These are phyloP conservation scores for Chlamydotis undulata DNA, from an alignment of 2,113 vertebrate genomes.

Conservation along the genomic window DNA sequence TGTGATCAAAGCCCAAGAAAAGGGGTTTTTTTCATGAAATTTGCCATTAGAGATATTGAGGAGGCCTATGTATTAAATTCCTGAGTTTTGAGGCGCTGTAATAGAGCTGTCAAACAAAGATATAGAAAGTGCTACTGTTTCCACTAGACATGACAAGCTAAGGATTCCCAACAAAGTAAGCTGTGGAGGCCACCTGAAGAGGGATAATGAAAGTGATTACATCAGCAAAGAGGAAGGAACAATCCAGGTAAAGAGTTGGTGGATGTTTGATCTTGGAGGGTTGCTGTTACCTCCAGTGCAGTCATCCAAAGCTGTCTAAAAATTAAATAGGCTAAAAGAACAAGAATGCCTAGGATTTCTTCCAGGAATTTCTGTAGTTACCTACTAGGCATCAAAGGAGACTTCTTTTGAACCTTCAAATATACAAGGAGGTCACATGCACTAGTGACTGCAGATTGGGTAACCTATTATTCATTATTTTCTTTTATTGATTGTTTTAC, in stretches of 20 bases:
- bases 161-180: slow-evolving; percentile 68
- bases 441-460: slow-evolving; percentile 36
- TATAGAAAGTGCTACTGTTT: slow-evolving; percentile 64
- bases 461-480: slow-evolving; percentile 61
- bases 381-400: slow-evolving; percentile 59
- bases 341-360: slow-evolving; percentile 68
- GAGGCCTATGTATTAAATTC: slow-evolving; percentile 66
- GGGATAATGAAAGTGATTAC: slow-evolving; percentile 72
- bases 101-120: slow-evolving; percentile 67
- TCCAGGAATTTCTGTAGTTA: slow-evolving; percentile 64
- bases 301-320: slow-evolving; percentile 64
- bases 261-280: slow-evolving; percentile 67
- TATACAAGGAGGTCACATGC: slow-evolving; percentile 63
- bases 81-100: slow-evolving; percentile 64
- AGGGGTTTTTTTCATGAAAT: slow-evolving; percentile 37
- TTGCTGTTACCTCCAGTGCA: slow-evolving; percentile 70
- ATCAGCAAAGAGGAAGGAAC: slow-evolving; percentile 70
- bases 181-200: slow-evolving; percentile 50
- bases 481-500: slow-evolving; percentile 65
- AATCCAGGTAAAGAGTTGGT: slow-evolving; percentile 69
- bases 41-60: slow-evolving; percentile 60
- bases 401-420: slow-evolving; percentile 67
- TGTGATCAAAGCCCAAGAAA: slow-evolving; percentile 62
- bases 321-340: slow-evolving; percentile 73
- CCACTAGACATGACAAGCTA: slow-evolving; percentile 62